Percentiles rank a stretch among this genome's conserved stretches.
phyloP scores from a whole-genome alignment of 2,888 invertebrate species.

The Chorisops tibialis region DNA sequence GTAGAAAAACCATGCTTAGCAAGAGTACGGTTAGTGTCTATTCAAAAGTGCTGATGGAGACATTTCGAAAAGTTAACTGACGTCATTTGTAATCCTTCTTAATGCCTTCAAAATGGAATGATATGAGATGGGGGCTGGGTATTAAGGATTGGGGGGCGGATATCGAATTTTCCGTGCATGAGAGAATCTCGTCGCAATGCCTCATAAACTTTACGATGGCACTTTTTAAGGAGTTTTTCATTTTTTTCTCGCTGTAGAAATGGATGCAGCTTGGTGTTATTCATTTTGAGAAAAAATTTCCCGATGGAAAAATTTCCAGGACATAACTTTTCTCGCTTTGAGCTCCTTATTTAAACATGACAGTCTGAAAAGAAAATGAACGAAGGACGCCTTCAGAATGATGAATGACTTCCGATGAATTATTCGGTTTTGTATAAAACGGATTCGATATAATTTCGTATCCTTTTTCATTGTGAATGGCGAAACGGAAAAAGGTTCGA shows the following conservation, averaged over 20 bases:
- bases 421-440: slow-evolving; percentile 10
- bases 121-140: not conserved
- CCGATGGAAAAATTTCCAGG: no score
- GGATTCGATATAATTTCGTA: slow-evolving; percentile 28
- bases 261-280: not conserved
- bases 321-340: no score
- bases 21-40: not conserved
- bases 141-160: not conserved
- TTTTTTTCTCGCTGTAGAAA: no score
- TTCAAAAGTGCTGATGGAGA: slow-evolving; percentile 14
- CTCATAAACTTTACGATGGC: no score
- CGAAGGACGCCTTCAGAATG: no score
- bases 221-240: no score
- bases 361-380: not conserved
- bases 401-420: no score
- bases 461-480: slow-evolving; percentile 22
- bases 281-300: no score
- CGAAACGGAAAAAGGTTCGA: slow-evolving; percentile 28
- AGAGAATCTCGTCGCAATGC: no score
- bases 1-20: not conserved
- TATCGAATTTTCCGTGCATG: no score
- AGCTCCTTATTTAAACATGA: not conserved
- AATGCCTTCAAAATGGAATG: not conserved
- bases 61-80: slow-evolving; percentile 17
- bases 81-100: slow-evolving; percentile 5